Evolutionary conservation across 2,113 vertebrate species (phyloP), one percentile per base, ranked within the genome.

Genomic region (Gymnobelideus leadbeateri): DNA sequence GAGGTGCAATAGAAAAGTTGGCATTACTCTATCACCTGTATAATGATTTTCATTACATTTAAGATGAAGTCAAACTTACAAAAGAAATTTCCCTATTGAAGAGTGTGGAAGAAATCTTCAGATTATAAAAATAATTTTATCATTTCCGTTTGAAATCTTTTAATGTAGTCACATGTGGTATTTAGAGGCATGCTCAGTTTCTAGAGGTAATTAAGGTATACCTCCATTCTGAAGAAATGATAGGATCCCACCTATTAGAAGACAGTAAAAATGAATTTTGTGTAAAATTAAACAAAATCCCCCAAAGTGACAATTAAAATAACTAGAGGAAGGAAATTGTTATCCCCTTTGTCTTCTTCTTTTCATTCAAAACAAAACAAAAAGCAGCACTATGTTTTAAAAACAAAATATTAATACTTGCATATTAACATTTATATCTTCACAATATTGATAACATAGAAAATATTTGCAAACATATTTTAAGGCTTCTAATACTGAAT

Each of bases 21-120:
- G 94, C 94, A 97, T 51, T 92, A 55, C 94, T 96, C 94, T 90
- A 96, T 55, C 93, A 31, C 93, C 90, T 97, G 92, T 68, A 97
- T 94, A 97, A 97, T 89, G 94, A 93, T 95, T 98, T 94, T 93
- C 95, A 95, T 53, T 97, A 93, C 51, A 94, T n/a, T 95, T 77
- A 92, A 57, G 21, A 0, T 77, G 61, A 91, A 97, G 1, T 8
- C 55, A 57, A 14, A 8, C 92, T 91, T 91, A 93, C 57, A 95
- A 93, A 97, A 68, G 24, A 89, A 92, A 92, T 95, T 97, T 98
- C 91, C 97, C 57, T 92, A 94, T 0, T 31, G 68, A 24, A 95
- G 94, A 95, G 89, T 53, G 90, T 19, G 43, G 54, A 55, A 95
- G 97, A 61, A 94, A 93, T 95, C 77, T 93, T n/a, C 89, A 93